These are phyloP conservation scores for Crossocerus cetratus DNA, from an alignment of 2,888 invertebrate species.

Conservation along the genomic window DNA sequence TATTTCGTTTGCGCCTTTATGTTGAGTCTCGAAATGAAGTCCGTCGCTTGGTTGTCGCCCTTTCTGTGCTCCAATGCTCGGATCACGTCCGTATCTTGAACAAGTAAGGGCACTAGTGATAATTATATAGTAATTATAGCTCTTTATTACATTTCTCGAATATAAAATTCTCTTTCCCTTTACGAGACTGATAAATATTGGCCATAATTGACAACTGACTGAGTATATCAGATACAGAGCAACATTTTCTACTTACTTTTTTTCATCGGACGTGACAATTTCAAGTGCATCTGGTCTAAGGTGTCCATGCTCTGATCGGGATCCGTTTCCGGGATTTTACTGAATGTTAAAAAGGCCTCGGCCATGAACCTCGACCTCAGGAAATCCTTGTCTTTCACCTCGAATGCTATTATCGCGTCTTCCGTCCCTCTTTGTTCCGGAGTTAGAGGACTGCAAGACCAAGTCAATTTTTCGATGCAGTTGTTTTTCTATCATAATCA, in stretches of 20 bases:
- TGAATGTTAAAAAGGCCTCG: conserved; percentile 92
- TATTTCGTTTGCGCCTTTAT: conserved; percentile 46
- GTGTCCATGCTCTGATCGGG: conserved; percentile 79
- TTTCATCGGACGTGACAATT: conserved; percentile 84
- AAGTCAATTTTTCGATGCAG: conserved; percentile 2
- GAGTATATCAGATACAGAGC: too few species aligned
- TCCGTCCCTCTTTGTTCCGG: conserved; percentile 84
- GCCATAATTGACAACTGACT: too few species aligned
- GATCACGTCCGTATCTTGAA: conserved; percentile 83
- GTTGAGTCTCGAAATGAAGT: conserved; percentile 89
- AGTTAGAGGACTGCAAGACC: conserved; percentile 81
- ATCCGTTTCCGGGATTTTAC: conserved; percentile 83
- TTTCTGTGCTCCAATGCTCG: conserved; percentile 89
- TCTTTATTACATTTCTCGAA: background rate
- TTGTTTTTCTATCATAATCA: background rate
- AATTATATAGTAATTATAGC: background rate
- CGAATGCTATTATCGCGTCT: conserved; percentile 89
- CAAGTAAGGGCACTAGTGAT: background rate
- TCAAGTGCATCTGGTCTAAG: conserved; percentile 86
- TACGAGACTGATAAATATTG: background rate
- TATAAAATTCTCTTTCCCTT: too few species aligned
- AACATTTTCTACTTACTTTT: conserved; percentile 78
- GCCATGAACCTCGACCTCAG: conserved; percentile 96
- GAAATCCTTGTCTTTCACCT: conserved; percentile 97
- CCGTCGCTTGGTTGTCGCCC: conserved; percentile 92